phyloP scores from a whole-genome alignment of 2,888 invertebrate species.

The Chrysopilus asiliformis region DNA sequence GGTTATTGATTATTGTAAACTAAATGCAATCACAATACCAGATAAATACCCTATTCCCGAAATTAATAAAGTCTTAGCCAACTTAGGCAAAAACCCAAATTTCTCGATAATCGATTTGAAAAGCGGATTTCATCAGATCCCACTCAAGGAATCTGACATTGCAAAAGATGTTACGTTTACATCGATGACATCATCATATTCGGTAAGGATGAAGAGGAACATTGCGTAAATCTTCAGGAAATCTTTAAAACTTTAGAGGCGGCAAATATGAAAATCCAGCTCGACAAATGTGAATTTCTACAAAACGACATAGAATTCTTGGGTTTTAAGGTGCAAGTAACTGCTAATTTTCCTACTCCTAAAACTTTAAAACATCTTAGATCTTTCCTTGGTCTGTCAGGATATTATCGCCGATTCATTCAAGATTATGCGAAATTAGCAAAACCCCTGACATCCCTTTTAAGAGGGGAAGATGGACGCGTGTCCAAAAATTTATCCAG shows the following conservation, averaged over 20 bases:
- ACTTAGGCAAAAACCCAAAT: slow-evolving; percentile 7
- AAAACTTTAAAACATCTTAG: slow-evolving; percentile 15
- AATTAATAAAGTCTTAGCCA: slow-evolving; percentile 7
- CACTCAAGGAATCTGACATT: too few species aligned
- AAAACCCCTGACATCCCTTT: slow-evolving; percentile 14
- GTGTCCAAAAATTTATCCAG: too few species aligned
- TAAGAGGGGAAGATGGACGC: too few species aligned
- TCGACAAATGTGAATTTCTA: slow-evolving; percentile 17
- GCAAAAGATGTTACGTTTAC: slow-evolving; percentile 10
- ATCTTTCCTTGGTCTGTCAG: slow-evolving; percentile 13
- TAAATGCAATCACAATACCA: slow-evolving; percentile 2
- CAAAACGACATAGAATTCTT: too few species aligned
- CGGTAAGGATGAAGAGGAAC: slow-evolving; percentile 10
- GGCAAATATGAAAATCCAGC: slow-evolving; percentile 17
- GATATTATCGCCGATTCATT: slow-evolving; percentile 10
- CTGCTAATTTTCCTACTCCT: slow-evolving; percentile 13
- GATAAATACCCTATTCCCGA: slow-evolving; percentile 5
- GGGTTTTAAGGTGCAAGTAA: slow-evolving; percentile 15
- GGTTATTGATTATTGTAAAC: slow-evolving; percentile 2
- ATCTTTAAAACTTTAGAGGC: slow-evolving; percentile 8
- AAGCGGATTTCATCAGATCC: slow-evolving; percentile 2
- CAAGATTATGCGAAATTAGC: slow-evolving; percentile 13
- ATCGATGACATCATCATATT: slow-evolving; percentile 18
- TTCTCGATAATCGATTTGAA: slow-evolving; percentile 10
- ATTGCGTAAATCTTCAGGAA: too few species aligned